Percentiles rank a stretch among this genome's conserved stretches.
Evolutionary conservation across 1,140 invertebrate genomes (phyloP).

Genomic region (Eurosta solidaginis): DNA sequence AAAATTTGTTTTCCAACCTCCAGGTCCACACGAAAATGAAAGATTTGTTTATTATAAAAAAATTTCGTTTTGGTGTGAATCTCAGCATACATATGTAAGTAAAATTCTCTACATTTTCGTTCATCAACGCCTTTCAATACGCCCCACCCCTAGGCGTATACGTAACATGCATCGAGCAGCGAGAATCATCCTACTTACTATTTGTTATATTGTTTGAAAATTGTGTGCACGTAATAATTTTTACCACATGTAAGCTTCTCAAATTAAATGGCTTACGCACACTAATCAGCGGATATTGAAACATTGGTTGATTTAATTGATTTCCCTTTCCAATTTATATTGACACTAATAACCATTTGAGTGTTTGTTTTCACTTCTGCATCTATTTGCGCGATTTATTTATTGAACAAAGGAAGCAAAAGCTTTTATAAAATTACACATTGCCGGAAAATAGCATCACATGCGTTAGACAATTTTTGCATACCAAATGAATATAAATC

Average conservation of each 20-base stretch:
- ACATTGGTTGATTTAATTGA: conserved; percentile 9
- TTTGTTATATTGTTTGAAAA: too few relatives aligned
- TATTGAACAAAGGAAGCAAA: background rate
- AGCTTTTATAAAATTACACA: background rate
- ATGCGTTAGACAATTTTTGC: conserved; percentile 3
- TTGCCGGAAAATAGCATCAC: background rate
- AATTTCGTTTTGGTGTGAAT: too few relatives aligned
- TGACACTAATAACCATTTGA: background rate
- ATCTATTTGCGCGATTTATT: background rate
- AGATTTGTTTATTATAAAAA: too few relatives aligned
- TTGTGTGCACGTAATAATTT: too few relatives aligned
- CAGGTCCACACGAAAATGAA: too few relatives aligned
- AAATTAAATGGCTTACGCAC: too few relatives aligned
- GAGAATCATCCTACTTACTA: too few relatives aligned
- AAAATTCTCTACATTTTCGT: too few relatives aligned
- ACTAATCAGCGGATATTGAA: background rate
- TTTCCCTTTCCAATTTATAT: background rate
- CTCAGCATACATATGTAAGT: too few relatives aligned
- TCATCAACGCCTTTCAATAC: too few relatives aligned
- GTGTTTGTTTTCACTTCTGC: background rate
- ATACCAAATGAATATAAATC: background rate
- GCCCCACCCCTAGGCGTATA: background rate
- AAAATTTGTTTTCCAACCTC: too few relatives aligned
- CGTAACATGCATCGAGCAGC: background rate
- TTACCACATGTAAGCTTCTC: too few relatives aligned